Evolutionary conservation across 1,140 invertebrate genomes (phyloP).

Genomic region (Temnothorax nylanderi): DNA sequence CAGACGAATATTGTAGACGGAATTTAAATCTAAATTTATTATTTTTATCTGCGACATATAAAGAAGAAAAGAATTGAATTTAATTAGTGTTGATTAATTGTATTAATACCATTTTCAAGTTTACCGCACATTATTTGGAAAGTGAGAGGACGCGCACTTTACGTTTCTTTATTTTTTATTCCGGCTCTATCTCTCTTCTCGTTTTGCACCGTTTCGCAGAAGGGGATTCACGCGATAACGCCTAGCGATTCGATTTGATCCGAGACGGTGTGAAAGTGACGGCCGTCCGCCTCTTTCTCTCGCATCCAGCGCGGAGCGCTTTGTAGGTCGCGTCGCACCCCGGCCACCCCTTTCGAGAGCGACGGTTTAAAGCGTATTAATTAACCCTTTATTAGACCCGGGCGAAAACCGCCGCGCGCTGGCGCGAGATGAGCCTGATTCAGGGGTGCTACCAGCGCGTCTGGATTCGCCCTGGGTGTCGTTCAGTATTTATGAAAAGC

Average conservation of each 20-base stretch:
- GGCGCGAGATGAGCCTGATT: conserved; percentile 82
- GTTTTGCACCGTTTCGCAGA: conserved; percentile 16
- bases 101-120: not conserved
- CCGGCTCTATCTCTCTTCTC: not conserved
- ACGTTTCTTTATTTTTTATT: conserved; percentile 13
- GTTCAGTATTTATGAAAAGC: conserved; percentile 84
- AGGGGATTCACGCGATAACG: conserved; percentile 72
- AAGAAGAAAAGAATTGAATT: not conserved
- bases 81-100: not conserved
- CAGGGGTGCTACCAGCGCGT: conserved; percentile 68
- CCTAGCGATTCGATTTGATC: conserved; percentile 71
- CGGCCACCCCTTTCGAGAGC: conserved; percentile 72
- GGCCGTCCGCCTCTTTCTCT: conserved; percentile 64
- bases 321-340: conserved; percentile 69
- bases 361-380: conserved; percentile 84
- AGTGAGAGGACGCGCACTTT: not conserved
- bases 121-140: not conserved
- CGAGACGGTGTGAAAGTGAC: conserved; percentile 70
- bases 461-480: conserved; percentile 76
- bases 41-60: not conserved
- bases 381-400: conserved; percentile 85
- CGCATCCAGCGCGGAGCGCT: conserved; percentile 62
- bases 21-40: too few species aligned
- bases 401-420: conserved; percentile 81
- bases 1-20: not conserved